Evolutionary conservation across 2,113 vertebrate species (phyloP).

Genomic region (Microcebus tavaratra): DNA sequence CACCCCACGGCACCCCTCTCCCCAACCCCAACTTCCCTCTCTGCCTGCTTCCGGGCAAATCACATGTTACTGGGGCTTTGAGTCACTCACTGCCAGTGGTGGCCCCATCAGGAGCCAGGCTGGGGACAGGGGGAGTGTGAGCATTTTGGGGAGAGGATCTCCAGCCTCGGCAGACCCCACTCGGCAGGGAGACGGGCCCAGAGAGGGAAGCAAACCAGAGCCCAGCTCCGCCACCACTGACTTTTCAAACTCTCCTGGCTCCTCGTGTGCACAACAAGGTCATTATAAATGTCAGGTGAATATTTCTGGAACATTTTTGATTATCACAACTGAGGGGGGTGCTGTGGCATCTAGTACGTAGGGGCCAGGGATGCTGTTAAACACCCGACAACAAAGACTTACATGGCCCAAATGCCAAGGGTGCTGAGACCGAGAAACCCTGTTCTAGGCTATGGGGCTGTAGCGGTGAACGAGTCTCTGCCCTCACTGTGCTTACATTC

Average conservation of each 20-base stretch:
- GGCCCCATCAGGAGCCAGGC: background rate
- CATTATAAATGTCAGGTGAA: background rate
- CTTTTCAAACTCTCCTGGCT: background rate
- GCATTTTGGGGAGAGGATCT: background rate
- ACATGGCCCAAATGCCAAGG: background rate
- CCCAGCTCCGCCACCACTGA: background rate
- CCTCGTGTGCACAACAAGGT: background rate
- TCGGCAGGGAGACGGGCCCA: too few relatives aligned
- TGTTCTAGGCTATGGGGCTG: background rate
- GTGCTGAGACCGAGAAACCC: background rate
- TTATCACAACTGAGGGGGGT: background rate
- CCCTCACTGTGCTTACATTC: accelerated
- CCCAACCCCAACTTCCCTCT: background rate
- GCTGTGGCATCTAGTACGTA: background rate
- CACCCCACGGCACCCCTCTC: background rate
- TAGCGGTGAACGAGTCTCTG: background rate
- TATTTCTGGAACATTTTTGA: background rate
- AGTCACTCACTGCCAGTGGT: slow-evolving; percentile 17
- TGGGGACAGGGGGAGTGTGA: background rate
- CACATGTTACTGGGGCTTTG: background rate
- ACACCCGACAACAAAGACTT: background rate
- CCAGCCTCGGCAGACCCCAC: background rate
- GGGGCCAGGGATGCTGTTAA: background rate
- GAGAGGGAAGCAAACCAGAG: background rate
- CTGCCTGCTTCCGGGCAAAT: background rate